Evolutionary conservation across 2,797 vertebrate species (phyloP).

Genomic region (Semaprochilodus insignis): DNA sequence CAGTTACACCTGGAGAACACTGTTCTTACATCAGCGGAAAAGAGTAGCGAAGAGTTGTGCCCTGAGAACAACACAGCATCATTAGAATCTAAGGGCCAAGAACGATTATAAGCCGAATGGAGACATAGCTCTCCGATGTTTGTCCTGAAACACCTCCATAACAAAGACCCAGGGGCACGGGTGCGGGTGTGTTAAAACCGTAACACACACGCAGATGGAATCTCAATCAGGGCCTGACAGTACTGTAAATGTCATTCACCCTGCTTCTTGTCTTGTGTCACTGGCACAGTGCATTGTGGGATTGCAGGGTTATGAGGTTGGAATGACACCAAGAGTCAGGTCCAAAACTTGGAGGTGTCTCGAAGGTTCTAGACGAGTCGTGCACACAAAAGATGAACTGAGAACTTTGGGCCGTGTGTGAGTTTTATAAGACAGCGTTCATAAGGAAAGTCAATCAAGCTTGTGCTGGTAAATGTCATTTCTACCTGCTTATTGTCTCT

Average conservation of each 20-base stretch:
- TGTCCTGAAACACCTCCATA: constrained; percentile 69
- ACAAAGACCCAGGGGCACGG: constrained; percentile 57
- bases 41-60: constrained; percentile 4
- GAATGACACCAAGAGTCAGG: constrained; percentile 41
- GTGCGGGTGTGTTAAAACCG: constrained; percentile 54
- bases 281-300: constrained; percentile 33
- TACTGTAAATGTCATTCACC: constrained; percentile 50
- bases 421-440: constrained; percentile 61
- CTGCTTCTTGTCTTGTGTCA: constrained; percentile 58
- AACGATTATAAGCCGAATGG: constrained; percentile 63
- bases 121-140: constrained; percentile 59
- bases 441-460: constrained; percentile 55
- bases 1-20: constrained; percentile 8
- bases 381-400: constrained; percentile 28
- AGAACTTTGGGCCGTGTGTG: constrained; percentile 44
- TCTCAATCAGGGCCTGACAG: constrained; percentile 55
- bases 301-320: constrained; percentile 47
- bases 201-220: constrained; percentile 43
- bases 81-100: constrained; percentile 46
- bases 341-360: constrained; percentile 43
- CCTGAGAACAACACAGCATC: constrained; percentile 29
- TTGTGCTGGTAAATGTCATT: constrained; percentile 50
- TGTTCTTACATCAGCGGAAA: constrained; percentile 42
- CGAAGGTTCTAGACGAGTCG: constrained; percentile 37
- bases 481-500: constrained; percentile 57